These are phyloP conservation scores for Metridium senile DNA, from an alignment of 92 coral and sea anemone species.

Conservation along the genomic window DNA sequence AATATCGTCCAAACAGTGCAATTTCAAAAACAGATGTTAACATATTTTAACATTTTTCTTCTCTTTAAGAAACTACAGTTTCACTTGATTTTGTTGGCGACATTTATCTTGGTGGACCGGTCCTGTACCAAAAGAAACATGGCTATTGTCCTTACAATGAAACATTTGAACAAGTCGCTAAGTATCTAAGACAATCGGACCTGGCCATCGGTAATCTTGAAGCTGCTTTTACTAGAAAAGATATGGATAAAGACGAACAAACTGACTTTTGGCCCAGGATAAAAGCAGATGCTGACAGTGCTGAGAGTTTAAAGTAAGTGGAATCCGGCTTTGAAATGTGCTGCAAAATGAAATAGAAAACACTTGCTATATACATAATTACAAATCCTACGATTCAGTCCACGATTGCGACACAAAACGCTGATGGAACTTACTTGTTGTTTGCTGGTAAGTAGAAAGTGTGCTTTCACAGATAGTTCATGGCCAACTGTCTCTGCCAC, in stretches of 20 bases:
- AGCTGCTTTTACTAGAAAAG: slow-evolving; percentile 61
- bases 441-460: too few relatives aligned
- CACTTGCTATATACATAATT: too few relatives aligned
- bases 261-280: slow-evolving; percentile 5
- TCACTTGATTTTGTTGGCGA: slow-evolving; percentile 83
- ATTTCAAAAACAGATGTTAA: too few relatives aligned
- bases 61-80: slow-evolving; percentile 10
- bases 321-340: neutral
- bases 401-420: too few relatives aligned
- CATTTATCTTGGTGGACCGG: slow-evolving; percentile 56
- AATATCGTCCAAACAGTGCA: too few relatives aligned
- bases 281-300: slow-evolving; percentile 22
- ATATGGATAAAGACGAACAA: slow-evolving; percentile 13
- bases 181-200: slow-evolving; percentile 63
- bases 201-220: slow-evolving; percentile 79
- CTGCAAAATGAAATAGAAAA: neutral
- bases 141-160: slow-evolving; percentile 61
- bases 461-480: too few relatives aligned
- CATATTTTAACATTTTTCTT: neutral
- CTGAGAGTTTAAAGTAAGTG: slow-evolving; percentile 20
- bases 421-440: too few relatives aligned
- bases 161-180: slow-evolving; percentile 55
- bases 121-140: slow-evolving; percentile 47
- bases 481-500: too few relatives aligned
- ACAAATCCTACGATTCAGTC: too few relatives aligned